These are phyloP conservation scores for Drosophila erecta DNA, from an alignment of 1,140 invertebrate species.

Conservation along the genomic window DNA sequence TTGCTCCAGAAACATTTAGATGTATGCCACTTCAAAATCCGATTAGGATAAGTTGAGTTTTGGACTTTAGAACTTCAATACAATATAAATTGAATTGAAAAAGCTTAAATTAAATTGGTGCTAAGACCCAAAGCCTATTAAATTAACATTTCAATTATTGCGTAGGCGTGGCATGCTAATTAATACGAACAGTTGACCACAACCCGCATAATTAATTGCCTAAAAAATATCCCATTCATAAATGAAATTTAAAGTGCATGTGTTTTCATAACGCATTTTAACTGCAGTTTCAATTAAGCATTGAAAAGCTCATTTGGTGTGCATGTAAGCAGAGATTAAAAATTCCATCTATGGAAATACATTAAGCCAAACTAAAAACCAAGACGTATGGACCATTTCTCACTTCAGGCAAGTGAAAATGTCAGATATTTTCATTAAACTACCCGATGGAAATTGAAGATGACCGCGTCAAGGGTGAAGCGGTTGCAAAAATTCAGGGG, in stretches of 20 bases:
- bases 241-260: slow-evolving; percentile 6
- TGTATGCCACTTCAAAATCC: no score
- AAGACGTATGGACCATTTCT: background rate
- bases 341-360: slow-evolving; percentile 17
- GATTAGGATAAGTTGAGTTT: no score
- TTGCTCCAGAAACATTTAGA: no score
- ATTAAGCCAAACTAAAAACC: slow-evolving; percentile 3
- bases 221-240: slow-evolving; percentile 27
- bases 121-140: slow-evolving; percentile 1
- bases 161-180: slow-evolving; percentile 25
- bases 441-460: slow-evolving; percentile 56
- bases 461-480: slow-evolving; percentile 1
- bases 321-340: slow-evolving; percentile 39
- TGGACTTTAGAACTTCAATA: no score
- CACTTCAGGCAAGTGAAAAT: slow-evolving; percentile 1
- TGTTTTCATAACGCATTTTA: slow-evolving; percentile 13
- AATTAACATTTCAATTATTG: slow-evolving; percentile 4
- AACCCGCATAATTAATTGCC: slow-evolving; percentile 39
- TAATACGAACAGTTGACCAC: slow-evolving; percentile 19
- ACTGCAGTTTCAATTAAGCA: background rate
- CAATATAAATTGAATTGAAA: background rate
- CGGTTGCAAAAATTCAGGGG: background rate
- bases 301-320: slow-evolving; percentile 20
- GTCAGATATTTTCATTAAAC: slow-evolving; percentile 35
- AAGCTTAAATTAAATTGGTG: background rate